Evolutionary conservation across 2,113 vertebrate species (phyloP).

Genomic region (Petroica traversi): DNA sequence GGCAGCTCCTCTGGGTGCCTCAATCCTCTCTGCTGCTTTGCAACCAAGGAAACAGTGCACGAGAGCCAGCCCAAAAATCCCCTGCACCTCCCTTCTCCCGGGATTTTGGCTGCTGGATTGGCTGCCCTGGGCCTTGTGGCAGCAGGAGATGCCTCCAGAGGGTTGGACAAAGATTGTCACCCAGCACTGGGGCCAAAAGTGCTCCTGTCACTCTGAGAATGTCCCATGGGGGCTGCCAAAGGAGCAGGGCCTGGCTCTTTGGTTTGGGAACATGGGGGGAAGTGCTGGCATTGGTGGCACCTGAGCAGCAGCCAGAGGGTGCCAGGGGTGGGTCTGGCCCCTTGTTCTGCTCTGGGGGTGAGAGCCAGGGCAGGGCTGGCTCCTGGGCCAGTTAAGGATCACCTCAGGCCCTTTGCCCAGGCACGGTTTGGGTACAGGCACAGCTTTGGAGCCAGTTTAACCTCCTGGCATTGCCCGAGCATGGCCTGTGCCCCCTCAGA

Average conservation of each 20-base stretch:
- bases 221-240: fast-evolving
- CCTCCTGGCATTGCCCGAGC: background rate
- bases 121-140: background rate
- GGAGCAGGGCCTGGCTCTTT: background rate
- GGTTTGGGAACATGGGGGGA: background rate
- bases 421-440: background rate
- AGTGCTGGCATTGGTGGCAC: background rate
- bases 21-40: background rate
- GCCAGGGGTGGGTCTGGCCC: background rate
- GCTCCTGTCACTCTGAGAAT: background rate
- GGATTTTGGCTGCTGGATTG: background rate
- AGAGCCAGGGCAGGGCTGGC: background rate
- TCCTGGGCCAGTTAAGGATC: background rate
- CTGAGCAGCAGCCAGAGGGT: background rate
- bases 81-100: background rate
- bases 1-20: background rate
- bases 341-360: background rate
- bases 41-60: background rate
- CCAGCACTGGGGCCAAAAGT: background rate
- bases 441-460: background rate
- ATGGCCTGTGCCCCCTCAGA: background rate
- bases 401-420: background rate
- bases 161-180: background rate
- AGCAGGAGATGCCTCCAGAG: background rate
- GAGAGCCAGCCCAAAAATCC: background rate